Base-by-base conservation (phyloP, 2,797 vertebrate species). In the Strix occidentalis region DNA sequence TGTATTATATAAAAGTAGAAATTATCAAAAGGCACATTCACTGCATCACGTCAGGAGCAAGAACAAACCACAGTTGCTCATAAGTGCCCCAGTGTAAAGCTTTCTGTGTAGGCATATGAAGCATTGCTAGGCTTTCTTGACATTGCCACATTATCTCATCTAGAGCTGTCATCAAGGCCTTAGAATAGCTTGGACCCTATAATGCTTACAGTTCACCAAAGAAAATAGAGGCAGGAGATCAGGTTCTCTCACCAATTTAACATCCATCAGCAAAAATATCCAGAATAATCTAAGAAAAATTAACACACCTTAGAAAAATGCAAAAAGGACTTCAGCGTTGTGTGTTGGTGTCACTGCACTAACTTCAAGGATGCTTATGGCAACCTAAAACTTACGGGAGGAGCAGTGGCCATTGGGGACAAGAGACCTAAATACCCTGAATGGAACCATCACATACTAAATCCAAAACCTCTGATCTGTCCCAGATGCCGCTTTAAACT, bases 391-490 rank as follows among this genome's bases (percentile, higher is more conserved):
- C 35, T 50, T 53, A 69, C 18, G 28, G 53, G n/a, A 76, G n/a
- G 37, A 89, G 78, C 3, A 45, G 41, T 15, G 28, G 11, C 15
- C 45, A 54, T 20, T 23, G 61, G n/a, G 26, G 35, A 70, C 18
- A 69, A 64, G 66, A 41, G 26, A 9, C 7, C n/a, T 11, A 77
- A 72, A 74, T 37, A 50, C 2, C 25, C 28, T 26, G 5, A 56
- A 57, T 19, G 57, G 75, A 90, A 50, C 33, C 21, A 83, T 37
- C 26, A 37, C 0, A 0, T 28, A 48, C 43, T 2, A 0, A 89
- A 82, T 54, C 39, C n/a, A 58, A 92, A 77, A 41, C 24, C 17
- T 86, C 25, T 72, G 84, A 65, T 92, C 50, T 64, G 18, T 64
- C 80, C 60, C 81, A 61, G 53, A 51, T 61, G 48, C 81, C 85